Conservation (phyloP, 2,888 invertebrate species). For the Glaucopsyche alexis region DNA sequence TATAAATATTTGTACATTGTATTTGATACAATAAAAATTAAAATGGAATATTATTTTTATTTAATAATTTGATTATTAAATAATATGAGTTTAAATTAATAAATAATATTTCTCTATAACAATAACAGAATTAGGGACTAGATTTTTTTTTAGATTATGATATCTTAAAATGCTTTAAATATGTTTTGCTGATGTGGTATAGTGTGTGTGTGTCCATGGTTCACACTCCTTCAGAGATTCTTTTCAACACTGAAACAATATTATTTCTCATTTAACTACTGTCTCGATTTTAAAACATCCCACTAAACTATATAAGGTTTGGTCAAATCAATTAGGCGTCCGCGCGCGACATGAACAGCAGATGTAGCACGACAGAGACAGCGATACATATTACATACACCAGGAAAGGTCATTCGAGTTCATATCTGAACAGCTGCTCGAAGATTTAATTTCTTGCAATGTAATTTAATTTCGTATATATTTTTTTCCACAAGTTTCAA, state of each 20-base stretch:
- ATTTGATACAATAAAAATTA: conserved; percentile 43
- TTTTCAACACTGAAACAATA: conserved; percentile 48
- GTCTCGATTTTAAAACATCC: neutral
- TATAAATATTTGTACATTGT: conserved; percentile 38
- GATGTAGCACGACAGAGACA: no score
- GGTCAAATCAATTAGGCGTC: no score
- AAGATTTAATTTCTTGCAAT: no score
- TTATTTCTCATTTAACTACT: neutral
- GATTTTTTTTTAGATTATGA: conserved; percentile 41
- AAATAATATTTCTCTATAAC: conserved; percentile 38
- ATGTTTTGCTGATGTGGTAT: conserved; percentile 45
- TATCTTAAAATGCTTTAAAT: conserved; percentile 51
- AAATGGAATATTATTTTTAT: conserved; percentile 45
- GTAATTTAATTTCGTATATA: no score
- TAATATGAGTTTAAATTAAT: conserved; percentile 30
- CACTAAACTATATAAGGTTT: neutral
- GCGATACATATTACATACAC: no score
- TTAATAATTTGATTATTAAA: conserved; percentile 31
- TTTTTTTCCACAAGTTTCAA: no score
- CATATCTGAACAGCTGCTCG: no score
- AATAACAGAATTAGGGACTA: conserved; percentile 39
- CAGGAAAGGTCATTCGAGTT: no score
- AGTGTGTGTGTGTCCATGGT: conserved; percentile 58
- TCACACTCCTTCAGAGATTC: conserved; percentile 41
- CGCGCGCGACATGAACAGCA: no score